Evolutionary conservation across 2,113 vertebrate species (phyloP).

Genomic region (Hyla sarda): DNA sequence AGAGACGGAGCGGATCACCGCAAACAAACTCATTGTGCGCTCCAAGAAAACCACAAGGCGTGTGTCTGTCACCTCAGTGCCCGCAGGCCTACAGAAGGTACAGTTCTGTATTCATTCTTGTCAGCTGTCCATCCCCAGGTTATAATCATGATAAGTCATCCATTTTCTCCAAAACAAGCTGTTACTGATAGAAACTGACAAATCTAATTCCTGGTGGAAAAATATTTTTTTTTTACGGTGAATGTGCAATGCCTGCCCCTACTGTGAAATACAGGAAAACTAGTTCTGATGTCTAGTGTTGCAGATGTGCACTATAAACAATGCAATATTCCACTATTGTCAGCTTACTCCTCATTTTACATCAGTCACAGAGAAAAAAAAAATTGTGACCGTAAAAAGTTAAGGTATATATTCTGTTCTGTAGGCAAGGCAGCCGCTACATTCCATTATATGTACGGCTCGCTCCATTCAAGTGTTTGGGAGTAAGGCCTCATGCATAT

Average conservation of each 20-base stretch:
- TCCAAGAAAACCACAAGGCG: constrained; percentile 63
- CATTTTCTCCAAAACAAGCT: background rate
- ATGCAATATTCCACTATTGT: background rate
- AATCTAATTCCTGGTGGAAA: background rate
- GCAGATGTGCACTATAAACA: background rate
- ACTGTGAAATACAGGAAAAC: background rate
- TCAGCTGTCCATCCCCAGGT: background rate
- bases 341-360: too few relatives aligned
- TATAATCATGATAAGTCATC: background rate
- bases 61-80: constrained; percentile 67
- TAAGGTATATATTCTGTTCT: too few relatives aligned
- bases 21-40: constrained; percentile 56
- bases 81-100: constrained; percentile 67
- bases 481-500: too few relatives aligned
- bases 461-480: too few relatives aligned
- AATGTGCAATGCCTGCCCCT: background rate
- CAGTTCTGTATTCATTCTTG: background rate
- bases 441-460: too few relatives aligned
- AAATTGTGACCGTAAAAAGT: too few relatives aligned
- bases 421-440: too few relatives aligned
- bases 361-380: background rate
- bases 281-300: background rate
- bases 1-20: constrained; percentile 63
- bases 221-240: background rate
- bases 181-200: background rate